Conservation (phyloP, 2,888 invertebrate genomes). For the Melitaea athalia region DNA sequence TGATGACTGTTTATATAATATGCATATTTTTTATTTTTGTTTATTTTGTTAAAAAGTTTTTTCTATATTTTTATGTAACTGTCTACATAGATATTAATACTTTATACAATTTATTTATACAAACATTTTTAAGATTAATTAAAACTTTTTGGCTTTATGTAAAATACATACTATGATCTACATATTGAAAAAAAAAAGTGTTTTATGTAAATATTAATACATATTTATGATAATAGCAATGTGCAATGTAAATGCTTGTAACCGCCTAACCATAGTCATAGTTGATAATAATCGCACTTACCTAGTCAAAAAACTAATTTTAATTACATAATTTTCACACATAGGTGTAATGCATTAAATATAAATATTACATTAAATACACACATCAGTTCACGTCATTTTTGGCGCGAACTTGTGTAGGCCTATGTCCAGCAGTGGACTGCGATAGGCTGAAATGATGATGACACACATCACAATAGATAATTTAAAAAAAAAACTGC, state of each 20-base stretch:
- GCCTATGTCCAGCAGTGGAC: no score
- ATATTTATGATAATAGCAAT: slow-evolving; percentile 37
- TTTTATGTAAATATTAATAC: slow-evolving; percentile 24
- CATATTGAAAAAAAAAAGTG: neutral
- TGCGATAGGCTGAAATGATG: no score
- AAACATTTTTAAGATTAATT: neutral
- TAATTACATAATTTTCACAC: neutral
- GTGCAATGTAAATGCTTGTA: slow-evolving; percentile 49
- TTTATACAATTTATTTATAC: neutral
- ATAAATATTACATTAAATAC: neutral
- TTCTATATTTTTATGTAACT: slow-evolving; percentile 2
- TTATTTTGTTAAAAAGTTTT: neutral
- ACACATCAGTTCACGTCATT: no score
- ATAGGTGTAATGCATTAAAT: neutral
- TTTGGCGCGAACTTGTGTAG: no score
- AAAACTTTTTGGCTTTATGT: neutral
- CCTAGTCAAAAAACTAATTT: slow-evolving; percentile 21
- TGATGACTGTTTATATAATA: slow-evolving; percentile 3
- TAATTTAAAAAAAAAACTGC: neutral
- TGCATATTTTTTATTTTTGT: neutral
- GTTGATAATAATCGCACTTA: slow-evolving; percentile 19
- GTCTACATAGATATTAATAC: neutral
- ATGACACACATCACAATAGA: no score
- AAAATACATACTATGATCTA: neutral
- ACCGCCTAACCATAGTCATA: slow-evolving; percentile 31